A percentile compares a stretch with the other conserved stretches of the same genome.
Evolutionary conservation across 1,140 invertebrate genomes (phyloP).

Genomic region (Ericerus pela): DNA sequence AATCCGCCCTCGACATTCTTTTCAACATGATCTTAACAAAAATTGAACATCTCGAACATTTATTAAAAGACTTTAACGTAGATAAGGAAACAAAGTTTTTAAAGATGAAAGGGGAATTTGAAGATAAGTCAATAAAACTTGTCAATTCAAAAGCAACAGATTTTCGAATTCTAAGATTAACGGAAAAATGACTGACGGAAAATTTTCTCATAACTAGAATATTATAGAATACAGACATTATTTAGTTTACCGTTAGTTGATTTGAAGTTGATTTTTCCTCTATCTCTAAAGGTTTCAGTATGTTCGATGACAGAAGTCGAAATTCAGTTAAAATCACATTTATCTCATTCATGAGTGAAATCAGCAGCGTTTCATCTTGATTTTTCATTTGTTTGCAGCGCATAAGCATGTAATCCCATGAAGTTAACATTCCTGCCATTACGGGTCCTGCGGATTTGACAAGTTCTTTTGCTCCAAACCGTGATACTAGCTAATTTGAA

Average conservation of each 20-base stretch:
- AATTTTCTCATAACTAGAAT: not conserved
- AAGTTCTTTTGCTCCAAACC: conserved; percentile 12
- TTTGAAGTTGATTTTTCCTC: not conserved
- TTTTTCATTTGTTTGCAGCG: conserved; percentile 13
- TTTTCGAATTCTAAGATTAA: not conserved
- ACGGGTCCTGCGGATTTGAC: conserved; percentile 16
- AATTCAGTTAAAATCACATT: not conserved
- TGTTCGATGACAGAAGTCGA: not conserved
- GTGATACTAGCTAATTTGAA: conserved; percentile 13
- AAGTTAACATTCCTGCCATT: conserved; percentile 14
- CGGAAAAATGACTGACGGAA: not conserved
- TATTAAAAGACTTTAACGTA: too few species aligned
- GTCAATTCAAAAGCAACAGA: too few species aligned
- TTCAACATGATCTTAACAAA: too few species aligned
- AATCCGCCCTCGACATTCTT: too few species aligned
- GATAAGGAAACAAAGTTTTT: too few species aligned
- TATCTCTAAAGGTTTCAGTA: not conserved
- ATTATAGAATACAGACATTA: not conserved
- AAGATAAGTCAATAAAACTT: too few species aligned
- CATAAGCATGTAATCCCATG: conserved; percentile 18
- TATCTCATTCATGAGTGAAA: not conserved
- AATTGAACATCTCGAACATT: too few species aligned
- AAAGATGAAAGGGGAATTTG: too few species aligned
- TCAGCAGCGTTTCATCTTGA: not conserved
- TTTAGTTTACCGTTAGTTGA: not conserved